Percentiles rank a stretch among this genome's conserved stretches.
These are phyloP conservation scores for Blera fallax DNA, from an alignment of 2,888 invertebrate genomes.

Conservation along the genomic window DNA sequence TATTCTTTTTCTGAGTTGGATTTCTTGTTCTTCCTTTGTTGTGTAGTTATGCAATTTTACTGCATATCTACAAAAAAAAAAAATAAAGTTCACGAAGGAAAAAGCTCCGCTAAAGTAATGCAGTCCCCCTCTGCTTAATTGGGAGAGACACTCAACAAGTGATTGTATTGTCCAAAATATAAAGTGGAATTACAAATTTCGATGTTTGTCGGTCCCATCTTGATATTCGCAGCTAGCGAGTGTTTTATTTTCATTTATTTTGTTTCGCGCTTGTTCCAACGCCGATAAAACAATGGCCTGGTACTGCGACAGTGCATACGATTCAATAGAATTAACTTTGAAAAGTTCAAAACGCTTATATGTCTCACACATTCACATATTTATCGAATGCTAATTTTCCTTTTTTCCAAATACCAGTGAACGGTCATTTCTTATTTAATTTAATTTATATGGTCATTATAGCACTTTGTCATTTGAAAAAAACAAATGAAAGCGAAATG, in stretches of 20 bases:
- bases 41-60: constrained; percentile 28
- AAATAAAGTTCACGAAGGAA: constrained; percentile 4
- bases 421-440: not conserved
- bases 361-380: too few relatives aligned
- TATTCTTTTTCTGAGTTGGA: not conserved
- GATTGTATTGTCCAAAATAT: not conserved
- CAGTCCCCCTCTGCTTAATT: not conserved
- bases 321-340: constrained; percentile 6
- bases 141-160: constrained; percentile 18
- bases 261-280: not conserved
- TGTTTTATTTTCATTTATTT: not conserved
- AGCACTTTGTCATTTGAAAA: not conserved
- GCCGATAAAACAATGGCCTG: not conserved
- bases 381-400: not conserved
- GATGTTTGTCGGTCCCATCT: not conserved
- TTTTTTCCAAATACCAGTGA: not conserved
- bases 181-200: not conserved
- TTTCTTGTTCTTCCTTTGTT: not conserved
- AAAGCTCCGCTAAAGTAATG: constrained; percentile 6
- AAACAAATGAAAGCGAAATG: not conserved
- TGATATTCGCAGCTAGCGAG: not conserved
- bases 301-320: not conserved
- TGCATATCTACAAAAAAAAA: not conserved
- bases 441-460: not conserved
- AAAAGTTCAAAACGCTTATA: constrained; percentile 3